Evolutionary conservation across 2,113 vertebrate species (phyloP).

Genomic region (Piprites chloris): DNA sequence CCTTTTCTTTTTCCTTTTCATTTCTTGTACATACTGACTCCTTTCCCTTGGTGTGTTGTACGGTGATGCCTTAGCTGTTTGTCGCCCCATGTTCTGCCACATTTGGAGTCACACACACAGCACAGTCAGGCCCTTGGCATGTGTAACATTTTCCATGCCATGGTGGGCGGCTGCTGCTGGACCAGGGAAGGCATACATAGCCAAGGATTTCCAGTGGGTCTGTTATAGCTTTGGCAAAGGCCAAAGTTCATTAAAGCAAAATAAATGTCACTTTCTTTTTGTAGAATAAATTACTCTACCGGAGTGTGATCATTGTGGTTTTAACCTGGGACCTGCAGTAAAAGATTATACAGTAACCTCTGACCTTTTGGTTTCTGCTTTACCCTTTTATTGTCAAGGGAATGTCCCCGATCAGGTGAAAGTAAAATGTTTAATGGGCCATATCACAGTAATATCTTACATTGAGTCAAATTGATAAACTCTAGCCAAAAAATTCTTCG

Average conservation of each 20-base stretch:
- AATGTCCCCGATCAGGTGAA: constrained; percentile 41
- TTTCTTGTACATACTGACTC: not conserved
- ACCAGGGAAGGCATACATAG: not conserved
- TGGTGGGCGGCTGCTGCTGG: not conserved
- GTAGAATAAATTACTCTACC: constrained; percentile 42
- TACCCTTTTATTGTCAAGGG: constrained; percentile 47
- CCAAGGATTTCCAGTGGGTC: not conserved
- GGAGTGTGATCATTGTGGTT: constrained; percentile 70
- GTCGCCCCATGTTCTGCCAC: not conserved
- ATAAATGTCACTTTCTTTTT: constrained; percentile 52
- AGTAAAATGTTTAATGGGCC: constrained; percentile 52
- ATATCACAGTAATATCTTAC: constrained; percentile 47
- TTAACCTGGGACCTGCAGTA: constrained; percentile 68
- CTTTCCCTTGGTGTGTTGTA: not conserved
- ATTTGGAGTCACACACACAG: not conserved
- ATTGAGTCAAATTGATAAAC: constrained; percentile 47
- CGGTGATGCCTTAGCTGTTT: constrained; percentile 1
- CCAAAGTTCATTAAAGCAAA: constrained; percentile 66
- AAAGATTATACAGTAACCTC: constrained; percentile 64
- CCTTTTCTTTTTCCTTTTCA: not conserved
- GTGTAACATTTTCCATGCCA: not conserved
- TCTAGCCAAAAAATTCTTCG: constrained; percentile 63
- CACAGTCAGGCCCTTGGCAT: not conserved
- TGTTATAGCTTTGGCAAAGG: constrained; percentile 15
- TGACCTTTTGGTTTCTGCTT: constrained; percentile 73